Base-by-base conservation (phyloP, 1,140 invertebrate genomes). In the Lycorma delicatula region DNA sequence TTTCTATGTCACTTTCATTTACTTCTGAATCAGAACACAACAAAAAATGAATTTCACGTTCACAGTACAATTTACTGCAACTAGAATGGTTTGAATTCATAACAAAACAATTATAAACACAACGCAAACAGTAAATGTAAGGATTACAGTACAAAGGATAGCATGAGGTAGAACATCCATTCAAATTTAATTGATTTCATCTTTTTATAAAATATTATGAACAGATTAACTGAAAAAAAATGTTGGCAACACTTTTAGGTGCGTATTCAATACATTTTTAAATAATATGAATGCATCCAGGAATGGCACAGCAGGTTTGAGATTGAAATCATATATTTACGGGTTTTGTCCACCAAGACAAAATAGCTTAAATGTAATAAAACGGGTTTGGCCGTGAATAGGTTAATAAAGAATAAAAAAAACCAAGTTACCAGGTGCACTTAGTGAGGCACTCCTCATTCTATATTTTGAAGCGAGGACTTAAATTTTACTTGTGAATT, bases 31-130 rank as follows among this genome's bases (percentile, higher is more conserved):
- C 41, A 6, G 41, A 44, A 44, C 41, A 20, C 23, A 44, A 22
- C n/a, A n/a, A 44, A 44, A 44, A 44, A 44, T 44, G 41, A 20
- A 44, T 44, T 44, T 44, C 41, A 44, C 41, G 41, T 44, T 44
- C 41, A 20, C 16, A 44, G 23, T 44, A 44, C 18, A 44, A 16
- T 44, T 44, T 44, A 20, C 23, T 22, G 18, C 16, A 16, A 44
- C 41, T 44, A 44, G 41, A 16, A 44, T 44, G 18, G 36, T 41
- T 41, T 41, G 41, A 44, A 44, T 16, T 22, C 41, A 44, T 44
- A 16, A 44, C 23, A n/a, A n/a, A n/a, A 16, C 41, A 44, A 44
- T 20, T 13, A 11, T 22, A 44, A 44, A 44, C 18, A 44, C 18
- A 22, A 20, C 16, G 23, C 16, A 20, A 20, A 44, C 41, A 20